phyloP scores from a whole-genome alignment of 2,888 invertebrate species.

The Lacanobia wlatinum region DNA sequence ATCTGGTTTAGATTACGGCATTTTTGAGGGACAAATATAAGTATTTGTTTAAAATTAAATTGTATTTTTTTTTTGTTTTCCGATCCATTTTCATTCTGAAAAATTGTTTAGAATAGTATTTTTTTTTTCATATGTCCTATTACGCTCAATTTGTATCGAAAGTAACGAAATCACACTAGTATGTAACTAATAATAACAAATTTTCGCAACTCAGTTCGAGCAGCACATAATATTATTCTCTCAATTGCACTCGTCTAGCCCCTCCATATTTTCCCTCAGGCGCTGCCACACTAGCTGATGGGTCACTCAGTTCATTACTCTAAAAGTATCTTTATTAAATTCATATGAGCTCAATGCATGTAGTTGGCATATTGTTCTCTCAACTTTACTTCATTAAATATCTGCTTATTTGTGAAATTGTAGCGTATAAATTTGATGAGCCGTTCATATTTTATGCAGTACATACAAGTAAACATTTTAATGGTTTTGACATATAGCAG shows the following conservation, averaged over 20 bases:
- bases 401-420: conserved; percentile 34
- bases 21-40: too few species aligned
- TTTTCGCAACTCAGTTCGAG: conserved; percentile 10
- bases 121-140: too few species aligned
- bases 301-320: conserved; percentile 27
- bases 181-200: too few species aligned
- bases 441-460: conserved; percentile 16
- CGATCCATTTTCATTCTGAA: too few species aligned
- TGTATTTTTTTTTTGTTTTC: too few species aligned
- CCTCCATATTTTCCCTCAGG: background rate
- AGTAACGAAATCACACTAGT: too few species aligned
- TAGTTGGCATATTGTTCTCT: conserved; percentile 27
- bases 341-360: conserved; percentile 22
- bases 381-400: conserved; percentile 45
- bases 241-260: background rate
- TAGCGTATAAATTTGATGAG: conserved; percentile 29
- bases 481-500: conserved; percentile 23
- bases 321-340: conserved; percentile 36
- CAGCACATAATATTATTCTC: background rate
- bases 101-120: too few species aligned
- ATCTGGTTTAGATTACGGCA: too few species aligned
- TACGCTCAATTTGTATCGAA: too few species aligned
- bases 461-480: conserved; percentile 23
- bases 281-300: background rate
- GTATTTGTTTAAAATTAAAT: too few species aligned